These are phyloP conservation scores for Hafferia zeledoni DNA, from an alignment of 2,797 vertebrate genomes.

Conservation along the genomic window DNA sequence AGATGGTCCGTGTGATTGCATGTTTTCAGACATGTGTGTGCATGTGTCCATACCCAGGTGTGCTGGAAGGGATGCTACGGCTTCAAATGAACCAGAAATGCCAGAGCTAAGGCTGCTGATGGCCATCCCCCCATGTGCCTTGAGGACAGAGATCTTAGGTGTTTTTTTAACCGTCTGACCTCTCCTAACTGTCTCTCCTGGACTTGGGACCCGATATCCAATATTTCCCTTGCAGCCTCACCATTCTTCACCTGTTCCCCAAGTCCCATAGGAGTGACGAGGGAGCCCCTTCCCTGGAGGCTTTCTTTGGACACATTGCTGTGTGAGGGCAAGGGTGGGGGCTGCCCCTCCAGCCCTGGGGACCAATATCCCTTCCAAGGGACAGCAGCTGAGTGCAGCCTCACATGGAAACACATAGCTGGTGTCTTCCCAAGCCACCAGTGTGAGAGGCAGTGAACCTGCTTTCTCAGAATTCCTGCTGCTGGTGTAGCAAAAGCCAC, in stretches of 20 bases:
- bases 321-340: accelerated
- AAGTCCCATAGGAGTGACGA: accelerated
- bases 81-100: not conserved
- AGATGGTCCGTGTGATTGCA: not conserved
- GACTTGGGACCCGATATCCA: accelerated
- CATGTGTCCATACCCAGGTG: not conserved
- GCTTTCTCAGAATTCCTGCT: not conserved
- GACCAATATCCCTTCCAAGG: not conserved
- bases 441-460: accelerated
- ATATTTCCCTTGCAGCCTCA: not conserved
- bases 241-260: not conserved
- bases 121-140: accelerated
- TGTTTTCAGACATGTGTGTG: accelerated
- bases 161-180: not conserved
- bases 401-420: accelerated
- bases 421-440: not conserved
- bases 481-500: not conserved
- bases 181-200: not conserved
- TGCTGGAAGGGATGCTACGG: not conserved
- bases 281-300: not conserved
- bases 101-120: not conserved
- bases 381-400: not conserved
- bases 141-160: not conserved
- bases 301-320: not conserved
- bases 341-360: not conserved